A percentile compares a stretch with the other conserved stretches of the same genome.
Evolutionary conservation across 2,797 vertebrate species (phyloP).

Genomic region (Diceros bicornis): DNA sequence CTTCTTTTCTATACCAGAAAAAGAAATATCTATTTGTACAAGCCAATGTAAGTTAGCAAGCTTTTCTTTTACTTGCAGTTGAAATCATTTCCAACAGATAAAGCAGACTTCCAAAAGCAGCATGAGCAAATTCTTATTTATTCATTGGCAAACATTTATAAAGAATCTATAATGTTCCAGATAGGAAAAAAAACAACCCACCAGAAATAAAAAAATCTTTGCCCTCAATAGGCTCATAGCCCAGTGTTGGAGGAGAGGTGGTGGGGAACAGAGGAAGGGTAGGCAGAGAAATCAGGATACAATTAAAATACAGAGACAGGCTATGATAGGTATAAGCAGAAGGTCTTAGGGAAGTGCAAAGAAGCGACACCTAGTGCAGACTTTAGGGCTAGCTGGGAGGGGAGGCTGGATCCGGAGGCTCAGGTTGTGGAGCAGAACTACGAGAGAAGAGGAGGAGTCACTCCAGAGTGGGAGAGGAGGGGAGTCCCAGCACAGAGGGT

Average conservation of each 20-base stretch:
- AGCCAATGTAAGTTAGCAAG: neutral
- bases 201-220: neutral
- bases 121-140: constrained; percentile 63
- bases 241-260: neutral
- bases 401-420: neutral
- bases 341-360: neutral
- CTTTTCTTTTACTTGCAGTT: constrained; percentile 43
- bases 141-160: constrained; percentile 66
- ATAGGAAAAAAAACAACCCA: neutral
- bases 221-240: neutral
- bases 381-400: neutral
- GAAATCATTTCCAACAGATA: constrained; percentile 60
- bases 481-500: neutral
- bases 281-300: neutral
- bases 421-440: neutral
- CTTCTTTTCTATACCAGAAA: neutral
- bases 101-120: constrained; percentile 53
- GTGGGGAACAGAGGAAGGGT: neutral
- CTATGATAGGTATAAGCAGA: neutral
- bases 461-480: neutral
- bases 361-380: neutral
- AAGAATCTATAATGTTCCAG: constrained; percentile 59
- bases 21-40: neutral
- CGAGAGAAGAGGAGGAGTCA: neutral
- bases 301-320: neutral